These are phyloP conservation scores for Cinclus cinclus DNA, from an alignment of 2,113 vertebrate genomes.

Conservation along the genomic window DNA sequence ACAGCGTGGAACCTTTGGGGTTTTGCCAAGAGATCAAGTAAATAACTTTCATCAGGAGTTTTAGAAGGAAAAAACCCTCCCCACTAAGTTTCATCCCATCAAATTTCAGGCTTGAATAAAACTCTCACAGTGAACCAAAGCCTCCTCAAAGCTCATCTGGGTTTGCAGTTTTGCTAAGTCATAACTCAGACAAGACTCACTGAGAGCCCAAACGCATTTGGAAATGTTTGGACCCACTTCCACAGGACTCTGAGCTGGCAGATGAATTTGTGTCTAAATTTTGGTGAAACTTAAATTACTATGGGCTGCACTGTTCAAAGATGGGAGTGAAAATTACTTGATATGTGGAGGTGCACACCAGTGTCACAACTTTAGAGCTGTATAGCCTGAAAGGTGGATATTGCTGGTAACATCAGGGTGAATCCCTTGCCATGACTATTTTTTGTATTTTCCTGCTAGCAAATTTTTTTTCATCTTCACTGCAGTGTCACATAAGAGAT, in stretches of 20 bases:
- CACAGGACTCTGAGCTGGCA: neutral
- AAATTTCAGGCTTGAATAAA: conserved; percentile 2
- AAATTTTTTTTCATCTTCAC: neutral
- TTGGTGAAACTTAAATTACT: neutral
- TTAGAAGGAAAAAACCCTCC: neutral
- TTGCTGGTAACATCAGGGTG: neutral
- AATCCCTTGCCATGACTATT: neutral
- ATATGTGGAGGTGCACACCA: neutral
- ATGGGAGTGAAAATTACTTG: neutral
- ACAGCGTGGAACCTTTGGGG: neutral
- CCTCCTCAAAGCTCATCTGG: neutral
- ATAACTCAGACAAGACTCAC: neutral
- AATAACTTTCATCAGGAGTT: conserved; percentile 20
- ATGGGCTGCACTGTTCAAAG: neutral
- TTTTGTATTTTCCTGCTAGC: neutral
- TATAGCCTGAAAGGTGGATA: neutral
- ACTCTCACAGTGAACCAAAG: neutral
- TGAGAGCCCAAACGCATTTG: neutral
- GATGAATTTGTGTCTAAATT: neutral
- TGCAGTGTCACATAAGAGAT: neutral
- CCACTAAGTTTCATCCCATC: neutral
- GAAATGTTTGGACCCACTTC: neutral
- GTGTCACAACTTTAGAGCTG: neutral
- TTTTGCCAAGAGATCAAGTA: neutral
- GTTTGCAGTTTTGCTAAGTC: neutral